Base-by-base conservation (phyloP, 2,888 invertebrate genomes). In the Epinotia bilunana region DNA sequence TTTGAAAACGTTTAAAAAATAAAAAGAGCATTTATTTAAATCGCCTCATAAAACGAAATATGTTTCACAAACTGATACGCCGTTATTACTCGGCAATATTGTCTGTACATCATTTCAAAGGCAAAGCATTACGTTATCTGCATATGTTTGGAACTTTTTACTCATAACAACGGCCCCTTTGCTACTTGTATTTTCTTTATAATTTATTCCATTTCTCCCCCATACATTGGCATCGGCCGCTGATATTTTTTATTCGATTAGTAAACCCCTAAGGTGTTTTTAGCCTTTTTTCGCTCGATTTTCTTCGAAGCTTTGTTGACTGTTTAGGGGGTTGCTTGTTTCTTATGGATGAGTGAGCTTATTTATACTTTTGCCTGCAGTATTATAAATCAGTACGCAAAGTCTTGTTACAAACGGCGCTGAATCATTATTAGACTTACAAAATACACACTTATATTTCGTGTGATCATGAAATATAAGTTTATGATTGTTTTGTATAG, bases 181-280 rank as follows among this genome's bases (percentile, higher is more conserved):
- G 91, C 90, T 90, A 88, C 92, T 93, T 93, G 89, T 92, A 91
- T 93, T 92, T 94, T 93, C 93, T 93, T 93, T 90, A 92, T 94
- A 93, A 94, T 94, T 93, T 94, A 94, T 93, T 94, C 94, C 89
- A 87, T 91, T 90, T 85, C 91, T 91, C 93, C 94, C 93, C 93
- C 90, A 91, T 86, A 92, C 92, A 91, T 91, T 91, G 92, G 91
- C 93, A 93, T 93, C 91, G 93, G 93, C 91, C 93, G 93, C 94
- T 94, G 94, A 94, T 94, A 94, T 94, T 94, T 93, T 94, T 94
- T 94, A 94, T 94, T 94, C 94, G 94, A 94, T 94, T 94, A 94
- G 94, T 93, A 94, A 94, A 93, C 94, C 94, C 94, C 94, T 90
- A 92, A 94, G 94, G 94, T 94, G 94, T 94, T 94, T 94, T 94